A percentile compares a stretch with the other conserved stretches of the same genome.
phyloP scores from a whole-genome alignment of 1,140 invertebrate genomes.

The Scylla paramamosain region DNA sequence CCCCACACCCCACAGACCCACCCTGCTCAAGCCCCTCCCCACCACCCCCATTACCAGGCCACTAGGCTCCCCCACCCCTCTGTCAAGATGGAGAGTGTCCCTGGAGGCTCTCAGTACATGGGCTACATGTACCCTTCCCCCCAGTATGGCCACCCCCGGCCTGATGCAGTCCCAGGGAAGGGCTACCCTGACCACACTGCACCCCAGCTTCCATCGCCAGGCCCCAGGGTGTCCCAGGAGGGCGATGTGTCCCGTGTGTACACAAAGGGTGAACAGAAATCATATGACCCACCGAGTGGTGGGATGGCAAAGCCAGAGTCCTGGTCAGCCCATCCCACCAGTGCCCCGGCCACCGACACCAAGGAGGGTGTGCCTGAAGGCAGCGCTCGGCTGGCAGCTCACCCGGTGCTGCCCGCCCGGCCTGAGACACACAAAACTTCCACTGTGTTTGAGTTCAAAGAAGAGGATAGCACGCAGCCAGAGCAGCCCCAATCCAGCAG shows the following conservation, averaged over 20 bases:
- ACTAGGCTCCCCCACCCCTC: constrained; percentile 55
- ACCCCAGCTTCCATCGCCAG: constrained; percentile 14
- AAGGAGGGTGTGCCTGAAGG: not conserved
- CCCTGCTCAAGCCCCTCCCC: constrained; percentile 10
- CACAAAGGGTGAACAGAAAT: constrained; percentile 70
- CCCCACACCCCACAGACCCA: constrained; percentile 46
- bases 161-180: constrained; percentile 3
- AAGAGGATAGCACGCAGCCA: constrained; percentile 35
- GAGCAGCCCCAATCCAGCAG: constrained; percentile 26
- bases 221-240: constrained; percentile 41
- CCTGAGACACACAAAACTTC: constrained; percentile 31
- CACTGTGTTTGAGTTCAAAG: constrained; percentile 55
- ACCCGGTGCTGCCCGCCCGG: not conserved
- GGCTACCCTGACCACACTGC: constrained; percentile 1
- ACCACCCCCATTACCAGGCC: constrained; percentile 54
- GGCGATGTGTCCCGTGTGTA: constrained; percentile 53
- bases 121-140: constrained; percentile 49
- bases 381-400: not conserved
- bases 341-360: not conserved
- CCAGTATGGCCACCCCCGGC: not conserved
- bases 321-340: constrained; percentile 12
- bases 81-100: constrained; percentile 57
- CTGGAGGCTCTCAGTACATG: constrained; percentile 49
- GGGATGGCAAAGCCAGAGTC: constrained; percentile 47
- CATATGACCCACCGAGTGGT: constrained; percentile 63